Evolutionary conservation across 1,140 invertebrate genomes (phyloP).

Genomic region (Drosophila subpulchrella): DNA sequence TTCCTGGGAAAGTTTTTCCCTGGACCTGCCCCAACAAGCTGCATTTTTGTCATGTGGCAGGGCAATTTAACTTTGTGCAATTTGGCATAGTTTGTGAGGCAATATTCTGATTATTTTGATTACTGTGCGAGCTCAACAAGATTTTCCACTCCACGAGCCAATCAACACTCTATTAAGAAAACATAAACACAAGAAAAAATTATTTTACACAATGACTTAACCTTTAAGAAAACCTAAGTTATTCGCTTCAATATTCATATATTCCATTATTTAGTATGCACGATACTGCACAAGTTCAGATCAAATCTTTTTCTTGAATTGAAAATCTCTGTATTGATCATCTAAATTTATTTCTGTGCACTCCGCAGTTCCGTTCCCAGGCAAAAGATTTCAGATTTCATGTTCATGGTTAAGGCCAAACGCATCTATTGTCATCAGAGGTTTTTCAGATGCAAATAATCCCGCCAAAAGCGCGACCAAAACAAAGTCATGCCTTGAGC

Average conservation of each 20-base stretch:
- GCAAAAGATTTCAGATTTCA: conserved; percentile 30
- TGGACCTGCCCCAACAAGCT: conserved; percentile 60
- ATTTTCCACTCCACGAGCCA: conserved; percentile 4
- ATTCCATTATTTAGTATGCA: not conserved
- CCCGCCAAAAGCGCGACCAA: conserved; percentile 16
- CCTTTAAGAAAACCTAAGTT: no score
- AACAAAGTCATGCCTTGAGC: conserved; percentile 34
- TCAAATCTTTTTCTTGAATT: not conserved
- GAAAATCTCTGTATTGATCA: not conserved
- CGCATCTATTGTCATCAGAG: conserved; percentile 24
- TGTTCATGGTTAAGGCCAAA: conserved; percentile 57
- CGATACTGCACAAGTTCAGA: not conserved
- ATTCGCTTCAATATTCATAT: not conserved
- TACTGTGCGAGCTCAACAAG: conserved; percentile 21
- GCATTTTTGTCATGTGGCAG: conserved; percentile 43
- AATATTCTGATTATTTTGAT: conserved; percentile 50
- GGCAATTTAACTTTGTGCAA: conserved; percentile 57
- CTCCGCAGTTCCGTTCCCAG: conserved; percentile 23
- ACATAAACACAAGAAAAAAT: not conserved
- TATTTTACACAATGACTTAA: no score
- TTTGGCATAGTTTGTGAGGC: conserved; percentile 53
- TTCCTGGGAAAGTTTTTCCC: conserved; percentile 21
- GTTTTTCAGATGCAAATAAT: conserved; percentile 53
- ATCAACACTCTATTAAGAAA: conserved; percentile 39
- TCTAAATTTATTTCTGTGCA: conserved; percentile 1